Evolutionary conservation across 2,113 vertebrate species (phyloP).

Genomic region (Atherinomorus stipes): DNA sequence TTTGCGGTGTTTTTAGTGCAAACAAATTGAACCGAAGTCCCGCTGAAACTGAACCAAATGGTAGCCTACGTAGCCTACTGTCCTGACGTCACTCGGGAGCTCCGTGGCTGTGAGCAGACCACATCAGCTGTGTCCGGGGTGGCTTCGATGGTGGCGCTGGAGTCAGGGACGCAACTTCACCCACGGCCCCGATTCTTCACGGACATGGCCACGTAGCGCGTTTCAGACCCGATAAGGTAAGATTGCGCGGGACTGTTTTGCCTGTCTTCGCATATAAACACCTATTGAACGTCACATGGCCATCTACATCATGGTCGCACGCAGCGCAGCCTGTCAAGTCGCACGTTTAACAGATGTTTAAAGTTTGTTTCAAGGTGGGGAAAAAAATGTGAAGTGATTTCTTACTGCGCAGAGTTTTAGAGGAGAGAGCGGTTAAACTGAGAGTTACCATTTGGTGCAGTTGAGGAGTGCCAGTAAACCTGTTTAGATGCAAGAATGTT

Average conservation of each 20-base stretch:
- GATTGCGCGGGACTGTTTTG: background rate
- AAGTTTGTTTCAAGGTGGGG: slow-evolving; percentile 18
- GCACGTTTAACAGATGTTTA: background rate
- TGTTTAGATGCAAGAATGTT: background rate
- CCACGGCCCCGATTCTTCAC: background rate
- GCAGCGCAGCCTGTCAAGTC: slow-evolving; percentile 1
- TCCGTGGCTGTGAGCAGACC: slow-evolving; percentile 18
- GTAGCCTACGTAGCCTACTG: slow-evolving; percentile 19
- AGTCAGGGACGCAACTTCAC: slow-evolving; percentile 9
- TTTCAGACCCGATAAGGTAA: slow-evolving; percentile 40
- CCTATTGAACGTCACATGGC: background rate
- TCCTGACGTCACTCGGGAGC: slow-evolving; percentile 69
- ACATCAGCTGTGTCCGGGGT: slow-evolving; percentile 62
- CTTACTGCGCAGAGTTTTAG: background rate
- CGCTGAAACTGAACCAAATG: slow-evolving; percentile 15
- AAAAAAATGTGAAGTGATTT: no score
- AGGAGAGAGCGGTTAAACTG: background rate
- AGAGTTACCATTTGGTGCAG: background rate
- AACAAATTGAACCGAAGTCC: background rate
- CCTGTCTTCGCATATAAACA: background rate
- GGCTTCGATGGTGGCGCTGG: slow-evolving; percentile 1
- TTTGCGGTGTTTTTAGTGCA: no score
- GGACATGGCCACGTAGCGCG: slow-evolving; percentile 19
- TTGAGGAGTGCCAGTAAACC: background rate
- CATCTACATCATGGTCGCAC: background rate